A percentile compares a stretch with the other conserved stretches of the same genome.
Conservation (phyloP, 2,888 invertebrate genomes). For the Heliconius charithonia region DNA sequence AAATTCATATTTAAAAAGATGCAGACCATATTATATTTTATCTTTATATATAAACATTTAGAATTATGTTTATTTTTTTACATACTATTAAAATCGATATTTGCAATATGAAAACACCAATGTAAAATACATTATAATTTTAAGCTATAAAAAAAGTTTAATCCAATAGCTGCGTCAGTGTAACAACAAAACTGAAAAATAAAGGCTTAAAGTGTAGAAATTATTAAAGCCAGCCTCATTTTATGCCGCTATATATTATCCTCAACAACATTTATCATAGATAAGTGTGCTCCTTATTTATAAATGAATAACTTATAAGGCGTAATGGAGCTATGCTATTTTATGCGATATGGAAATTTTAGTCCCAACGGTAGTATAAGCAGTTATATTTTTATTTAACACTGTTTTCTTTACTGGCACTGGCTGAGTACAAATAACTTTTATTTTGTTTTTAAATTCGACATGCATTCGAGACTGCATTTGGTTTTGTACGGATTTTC, state of each 20-base stretch:
- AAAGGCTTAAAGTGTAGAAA: constrained; percentile 17
- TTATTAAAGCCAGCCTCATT: constrained; percentile 22
- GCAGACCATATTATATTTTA: too few relatives aligned
- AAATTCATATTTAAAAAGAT: too few relatives aligned
- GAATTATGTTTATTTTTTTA: too few relatives aligned
- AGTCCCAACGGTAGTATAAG: constrained; percentile 37
- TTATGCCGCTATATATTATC: constrained; percentile 21
- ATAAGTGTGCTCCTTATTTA: constrained; percentile 38
- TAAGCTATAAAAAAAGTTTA: neutral
- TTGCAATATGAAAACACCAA: too few relatives aligned
- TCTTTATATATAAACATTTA: too few relatives aligned
- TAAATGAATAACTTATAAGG: constrained; percentile 43
- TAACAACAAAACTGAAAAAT: constrained; percentile 5
- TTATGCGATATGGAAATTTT: constrained; percentile 40
- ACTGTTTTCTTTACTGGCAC: constrained; percentile 32
- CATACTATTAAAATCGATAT: too few relatives aligned
- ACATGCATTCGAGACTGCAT: constrained; percentile 13
- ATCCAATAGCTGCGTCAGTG: neutral
- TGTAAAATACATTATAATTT: too few relatives aligned
- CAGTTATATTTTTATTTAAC: constrained; percentile 39
- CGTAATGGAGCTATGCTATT: constrained; percentile 43
- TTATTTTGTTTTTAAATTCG: constrained; percentile 30
- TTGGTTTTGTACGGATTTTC: constrained; percentile 12
- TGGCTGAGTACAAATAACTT: constrained; percentile 31
- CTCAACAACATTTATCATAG: constrained; percentile 35